Base-by-base conservation (phyloP, 1,140 invertebrate species). In the Diprion similis region DNA sequence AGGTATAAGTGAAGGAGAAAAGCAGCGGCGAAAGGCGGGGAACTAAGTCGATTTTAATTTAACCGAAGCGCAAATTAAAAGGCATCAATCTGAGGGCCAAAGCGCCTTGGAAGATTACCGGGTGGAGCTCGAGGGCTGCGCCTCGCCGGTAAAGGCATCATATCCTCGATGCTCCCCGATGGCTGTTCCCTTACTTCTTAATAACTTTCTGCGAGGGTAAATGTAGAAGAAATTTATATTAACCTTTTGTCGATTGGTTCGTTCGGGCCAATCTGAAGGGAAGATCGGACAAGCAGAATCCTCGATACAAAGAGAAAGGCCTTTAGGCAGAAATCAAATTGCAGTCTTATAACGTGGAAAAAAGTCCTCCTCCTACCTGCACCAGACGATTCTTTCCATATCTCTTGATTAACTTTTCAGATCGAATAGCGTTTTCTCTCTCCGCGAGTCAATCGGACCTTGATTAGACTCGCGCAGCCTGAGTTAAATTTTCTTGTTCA, bases 191-290 rank as follows among this genome's bases (percentile, higher is more conserved):
- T 59, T 59, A 13, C 51, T 59, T 59, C 51, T 59, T 59, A 59
- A 59, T 59, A 59, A 59, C 51, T 59, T 59, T 9, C 51, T 59
- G 11, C 51, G 51, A 59, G 51, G 24, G 51, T 59, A 59, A 59
- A 59, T 59, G 51, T 59, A 59, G 51, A 59, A 59, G 51, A 59
- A 59, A 59, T 59, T 59, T 59, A 59, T 59, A 59, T 59, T 59
- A 59, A 59, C 51, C 51, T 13, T 59, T 59, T 9, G 51, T 6
- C 51, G n/a, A 59, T 59, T 59, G 51, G 51, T 15, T 17, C 24
- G 24, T 37, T 37, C 24, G 24, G 24, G 1, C 2, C 51, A 17
- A 59, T 59, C 51, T 59, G 6, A 59, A 59, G 51, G 51, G 51
- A 59, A 59, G 51, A 59, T 59, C 51, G 11, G 24, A 37, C 51